These are phyloP conservation scores for Spongia lamella DNA, from an alignment of 37 sponge, comb jelly and placozoan species.

Conservation along the genomic window DNA sequence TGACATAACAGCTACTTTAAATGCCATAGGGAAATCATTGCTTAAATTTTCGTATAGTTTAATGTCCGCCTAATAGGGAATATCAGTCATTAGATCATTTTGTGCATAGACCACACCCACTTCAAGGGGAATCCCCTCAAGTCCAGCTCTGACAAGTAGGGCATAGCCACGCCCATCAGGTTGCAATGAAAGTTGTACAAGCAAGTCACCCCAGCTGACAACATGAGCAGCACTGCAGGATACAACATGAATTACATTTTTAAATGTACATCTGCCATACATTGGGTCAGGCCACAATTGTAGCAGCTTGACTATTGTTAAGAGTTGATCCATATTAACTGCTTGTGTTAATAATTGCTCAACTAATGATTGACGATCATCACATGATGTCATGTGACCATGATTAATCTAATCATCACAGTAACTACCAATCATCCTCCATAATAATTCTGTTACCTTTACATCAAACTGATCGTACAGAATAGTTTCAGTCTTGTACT, in stretches of 20 bases:
- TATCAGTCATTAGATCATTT: too few species aligned
- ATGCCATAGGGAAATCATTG: too few species aligned
- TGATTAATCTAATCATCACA: background rate
- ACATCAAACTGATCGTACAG: conserved; percentile 9
- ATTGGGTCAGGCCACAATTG: conserved; percentile 29
- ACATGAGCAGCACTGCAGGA: background rate
- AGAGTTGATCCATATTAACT: background rate
- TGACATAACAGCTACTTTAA: too few species aligned
- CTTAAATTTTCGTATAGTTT: too few species aligned
- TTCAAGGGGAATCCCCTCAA: conserved; percentile 24
- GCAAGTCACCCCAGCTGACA: conserved; percentile 32
- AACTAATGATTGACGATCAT: background rate
- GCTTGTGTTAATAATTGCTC: conserved; percentile 1
- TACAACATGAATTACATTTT: background rate
- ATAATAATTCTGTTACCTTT: background rate
- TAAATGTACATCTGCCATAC: background rate
- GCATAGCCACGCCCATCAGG: conserved; percentile 3
- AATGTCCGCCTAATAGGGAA: too few species aligned
- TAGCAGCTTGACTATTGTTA: conserved; percentile 17
- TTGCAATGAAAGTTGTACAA: background rate
- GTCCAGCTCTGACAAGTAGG: conserved; percentile 27
- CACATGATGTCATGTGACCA: background rate
- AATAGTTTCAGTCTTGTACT: conserved; percentile 37
- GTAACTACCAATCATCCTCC: background rate
- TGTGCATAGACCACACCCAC: conserved; percentile 10